Percentiles rank a stretch among this genome's conserved stretches.
Conservation (phyloP, 2,888 invertebrate species). For the Diaprepes abbreviatus region DNA sequence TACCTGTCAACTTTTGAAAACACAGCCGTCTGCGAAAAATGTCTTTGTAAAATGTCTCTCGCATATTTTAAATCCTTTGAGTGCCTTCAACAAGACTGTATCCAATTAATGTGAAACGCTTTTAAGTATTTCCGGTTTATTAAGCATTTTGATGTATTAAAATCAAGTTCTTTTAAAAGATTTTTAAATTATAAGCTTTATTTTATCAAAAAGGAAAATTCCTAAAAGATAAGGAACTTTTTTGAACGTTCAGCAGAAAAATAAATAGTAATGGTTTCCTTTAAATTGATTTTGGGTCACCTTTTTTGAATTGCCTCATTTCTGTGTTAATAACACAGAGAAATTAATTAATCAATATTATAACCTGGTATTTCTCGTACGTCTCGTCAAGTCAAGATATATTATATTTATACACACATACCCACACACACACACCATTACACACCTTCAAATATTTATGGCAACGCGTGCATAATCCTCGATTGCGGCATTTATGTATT, state of each 20-base stretch:
- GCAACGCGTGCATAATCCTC: too few species aligned
- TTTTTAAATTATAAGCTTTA: constrained; percentile 6
- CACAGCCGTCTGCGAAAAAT: constrained; percentile 13
- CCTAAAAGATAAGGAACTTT: not conserved
- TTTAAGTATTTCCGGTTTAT: constrained; percentile 23
- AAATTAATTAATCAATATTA: too few species aligned
- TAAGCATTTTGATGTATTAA: constrained; percentile 20
- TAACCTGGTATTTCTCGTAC: too few species aligned
- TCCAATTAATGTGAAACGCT: constrained; percentile 25
- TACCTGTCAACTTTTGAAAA: constrained; percentile 18
- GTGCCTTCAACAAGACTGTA: constrained; percentile 26
- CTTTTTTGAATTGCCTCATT: too few species aligned
- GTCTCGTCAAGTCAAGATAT: too few species aligned
- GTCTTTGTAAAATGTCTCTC: constrained; percentile 30
- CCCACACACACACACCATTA: too few species aligned
- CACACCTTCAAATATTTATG: too few species aligned
- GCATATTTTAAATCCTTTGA: constrained; percentile 36
- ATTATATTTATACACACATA: too few species aligned
- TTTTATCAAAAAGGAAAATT: not conserved
- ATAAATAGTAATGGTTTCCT: too few species aligned
- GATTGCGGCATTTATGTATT: too few species aligned
- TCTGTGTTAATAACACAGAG: too few species aligned
- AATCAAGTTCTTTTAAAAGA: constrained; percentile 6
- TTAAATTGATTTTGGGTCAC: too few species aligned
- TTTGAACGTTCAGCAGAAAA: not conserved